phyloP scores from a whole-genome alignment of 2,888 invertebrate genomes.

The Brassicogethes aeneus region DNA sequence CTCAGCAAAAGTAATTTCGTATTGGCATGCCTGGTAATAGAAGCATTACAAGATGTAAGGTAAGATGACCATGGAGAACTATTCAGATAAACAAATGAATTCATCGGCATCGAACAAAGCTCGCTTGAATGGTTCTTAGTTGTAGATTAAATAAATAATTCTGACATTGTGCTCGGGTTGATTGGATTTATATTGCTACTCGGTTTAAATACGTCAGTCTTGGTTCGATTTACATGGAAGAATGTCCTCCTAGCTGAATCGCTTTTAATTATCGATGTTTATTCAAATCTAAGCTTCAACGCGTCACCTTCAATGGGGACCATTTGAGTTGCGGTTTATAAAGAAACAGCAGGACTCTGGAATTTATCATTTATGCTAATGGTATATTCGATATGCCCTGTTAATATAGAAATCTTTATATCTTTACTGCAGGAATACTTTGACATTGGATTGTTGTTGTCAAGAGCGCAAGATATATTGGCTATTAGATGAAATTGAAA shows the following conservation, averaged over 20 bases:
- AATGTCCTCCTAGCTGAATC: conserved; percentile 28
- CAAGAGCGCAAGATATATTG: too few relatives aligned
- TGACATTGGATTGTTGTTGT: too few relatives aligned
- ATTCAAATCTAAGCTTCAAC: background rate
- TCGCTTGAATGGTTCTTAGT: conserved; percentile 7
- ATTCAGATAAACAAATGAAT: conserved; percentile 23
- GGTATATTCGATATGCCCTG: too few relatives aligned
- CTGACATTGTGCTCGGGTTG: conserved; percentile 24
- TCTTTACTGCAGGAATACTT: too few relatives aligned
- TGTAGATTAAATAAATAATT: conserved; percentile 18
- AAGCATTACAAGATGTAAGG: background rate
- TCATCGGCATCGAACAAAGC: conserved; percentile 24
- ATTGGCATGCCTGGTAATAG: background rate
- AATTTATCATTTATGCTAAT: too few relatives aligned
- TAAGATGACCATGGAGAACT: background rate
- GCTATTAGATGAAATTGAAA: too few relatives aligned
- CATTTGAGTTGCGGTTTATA: background rate
- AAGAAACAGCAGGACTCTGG: too few relatives aligned
- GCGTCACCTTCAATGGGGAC: background rate
- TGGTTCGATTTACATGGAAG: conserved; percentile 27
- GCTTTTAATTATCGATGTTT: conserved; percentile 19
- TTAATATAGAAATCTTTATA: too few relatives aligned
- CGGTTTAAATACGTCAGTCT: conserved; percentile 24
- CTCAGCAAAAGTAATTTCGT: background rate
- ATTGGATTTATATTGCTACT: conserved; percentile 28